Evolutionary conservation across 2,888 invertebrate species (phyloP), one percentile per base, ranked within the genome.

Genomic region (Lycia hirtaria): DNA sequence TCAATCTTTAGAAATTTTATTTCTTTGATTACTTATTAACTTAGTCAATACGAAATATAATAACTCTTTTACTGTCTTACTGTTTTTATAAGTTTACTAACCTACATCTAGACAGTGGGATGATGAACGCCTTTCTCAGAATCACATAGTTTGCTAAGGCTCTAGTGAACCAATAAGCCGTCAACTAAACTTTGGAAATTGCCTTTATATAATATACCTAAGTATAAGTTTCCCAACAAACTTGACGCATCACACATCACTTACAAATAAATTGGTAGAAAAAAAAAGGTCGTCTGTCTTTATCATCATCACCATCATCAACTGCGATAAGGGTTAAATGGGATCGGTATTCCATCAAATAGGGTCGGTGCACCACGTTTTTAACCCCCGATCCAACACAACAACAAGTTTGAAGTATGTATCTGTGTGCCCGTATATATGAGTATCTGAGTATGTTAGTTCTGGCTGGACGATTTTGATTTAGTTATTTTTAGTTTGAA

Each of bases 211-310:
- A 41, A 28, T 10, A 26, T 41, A n/a, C 26, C n/a, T 22, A 7
- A 30, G n/a, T n/a, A n/a, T 10, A 41, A 28, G 15, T 41, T 41
- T 17, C 26, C n/a, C 38, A 7, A 30, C 20, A 14, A 50, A 50
- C 40, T 40, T 41, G 22, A 32, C 40, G 32, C 1, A 32, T 32
- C 32, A 32, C 15, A 32, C 32, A 2, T 6, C 5, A 32, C 32
- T 7, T 26, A 26, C 26, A 1, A 26, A 26, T 9, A 4, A 26
- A 6, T 26, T 9, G 26, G 26, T 26, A 26, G 26, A 9, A 2
- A 9, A 9, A 26, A 26, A 9, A 1, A 9, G 9, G 6, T 26
- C 4, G 1, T 3, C 4, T 9, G 9, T 3, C 6, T 26, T n/a
- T n/a, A n/a, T n/a, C n/a, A n/a, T n/a, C n/a, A n/a, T n/a, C n/a